These are phyloP conservation scores for Aporophyla lueneburgensis DNA, from an alignment of 2,888 invertebrate species.

Conservation along the genomic window DNA sequence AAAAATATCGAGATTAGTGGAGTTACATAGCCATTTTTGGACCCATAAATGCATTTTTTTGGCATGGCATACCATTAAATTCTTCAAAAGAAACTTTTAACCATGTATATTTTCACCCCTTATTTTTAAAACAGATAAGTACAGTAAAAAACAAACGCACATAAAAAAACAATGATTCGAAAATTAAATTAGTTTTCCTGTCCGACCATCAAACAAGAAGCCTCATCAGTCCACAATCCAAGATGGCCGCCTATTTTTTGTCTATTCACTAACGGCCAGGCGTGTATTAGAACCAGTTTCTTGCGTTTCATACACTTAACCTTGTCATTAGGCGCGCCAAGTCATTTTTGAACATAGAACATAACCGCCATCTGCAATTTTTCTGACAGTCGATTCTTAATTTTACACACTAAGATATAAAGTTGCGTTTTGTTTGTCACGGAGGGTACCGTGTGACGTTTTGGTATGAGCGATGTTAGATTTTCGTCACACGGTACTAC, in stretches of 20 bases:
- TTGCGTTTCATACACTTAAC: slow-evolving; percentile 83
- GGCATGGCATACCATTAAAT: too few species aligned
- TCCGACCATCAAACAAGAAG: slow-evolving; percentile 72
- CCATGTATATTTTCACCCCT: too few species aligned
- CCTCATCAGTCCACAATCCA: slow-evolving; percentile 78
- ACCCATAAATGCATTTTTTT: neutral
- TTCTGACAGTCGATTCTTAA: slow-evolving; percentile 36
- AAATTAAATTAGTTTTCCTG: slow-evolving; percentile 65
- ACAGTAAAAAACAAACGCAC: slow-evolving; percentile 3
- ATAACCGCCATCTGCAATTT: slow-evolving; percentile 58
- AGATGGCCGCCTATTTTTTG: slow-evolving; percentile 83
- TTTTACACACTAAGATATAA: slow-evolving; percentile 54
- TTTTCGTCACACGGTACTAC: slow-evolving; percentile 78
- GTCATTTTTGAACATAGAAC: slow-evolving; percentile 80
- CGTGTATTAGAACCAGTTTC: slow-evolving; percentile 84
- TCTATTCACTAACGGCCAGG: slow-evolving; percentile 81
- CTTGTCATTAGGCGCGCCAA: slow-evolving; percentile 86
- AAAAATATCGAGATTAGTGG: too few species aligned
- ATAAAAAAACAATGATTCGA: slow-evolving; percentile 31
- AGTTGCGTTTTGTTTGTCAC: slow-evolving; percentile 59
- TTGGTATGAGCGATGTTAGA: slow-evolving; percentile 64
- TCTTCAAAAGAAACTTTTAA: too few species aligned
- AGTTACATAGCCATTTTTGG: too few species aligned
- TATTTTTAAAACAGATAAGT: neutral
- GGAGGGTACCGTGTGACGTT: slow-evolving; percentile 58